Base-by-base conservation (phyloP, 2,888 invertebrate genomes). In the Archips crataeganus region DNA sequence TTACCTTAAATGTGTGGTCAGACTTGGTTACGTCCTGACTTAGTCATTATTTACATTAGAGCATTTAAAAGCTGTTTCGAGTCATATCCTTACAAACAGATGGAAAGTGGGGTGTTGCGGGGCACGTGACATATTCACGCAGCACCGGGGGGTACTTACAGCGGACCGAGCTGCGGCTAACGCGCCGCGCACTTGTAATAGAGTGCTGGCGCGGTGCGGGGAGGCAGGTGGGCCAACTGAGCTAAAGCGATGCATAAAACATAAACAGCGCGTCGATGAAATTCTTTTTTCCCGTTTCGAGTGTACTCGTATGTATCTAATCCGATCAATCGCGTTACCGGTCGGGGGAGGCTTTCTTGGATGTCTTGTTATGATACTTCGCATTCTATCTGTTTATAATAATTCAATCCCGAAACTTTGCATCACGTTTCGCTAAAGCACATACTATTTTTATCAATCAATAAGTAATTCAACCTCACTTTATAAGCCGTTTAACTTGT, bases 41-140 rank as follows among this genome's bases (percentile, higher is more conserved):
- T 11, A 3, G 23, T 23, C 54, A 23, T 51, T 65, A 60, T 71
- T 63, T 49, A 36, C 47, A 47, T 45, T 36, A 9, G 85, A 85
- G 89, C 89, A 88, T 90, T 89, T 87, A 88, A 87, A 90, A 89
- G 86, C 23, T 86, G 78, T 79, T 81, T 80, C 72, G 81, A 79
- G 84, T 81, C 80, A 80, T 86, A 84, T 82, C 87, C 85, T 85
- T 82, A 75, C 77, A 74, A 79, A 79, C 76, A 77, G 80, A 77
- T 74, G 80, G 77, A 78, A 70, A 72, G 79, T 68, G 81, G 83
- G 83, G 83, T 80, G 87, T 82, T 80, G 80, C 77, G 84, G 85
- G 85, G 87, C 89, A 87, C 83, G 89, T 90, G 91, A 92, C 92
- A 91, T 90, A 91, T 92, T 92, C 90, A 85, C 90, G 87, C 85